A percentile compares a stretch with the other conserved stretches of the same genome.
These are phyloP conservation scores for Hyposoter didymator DNA, from an alignment of 2,888 invertebrate species.

Conservation along the genomic window DNA sequence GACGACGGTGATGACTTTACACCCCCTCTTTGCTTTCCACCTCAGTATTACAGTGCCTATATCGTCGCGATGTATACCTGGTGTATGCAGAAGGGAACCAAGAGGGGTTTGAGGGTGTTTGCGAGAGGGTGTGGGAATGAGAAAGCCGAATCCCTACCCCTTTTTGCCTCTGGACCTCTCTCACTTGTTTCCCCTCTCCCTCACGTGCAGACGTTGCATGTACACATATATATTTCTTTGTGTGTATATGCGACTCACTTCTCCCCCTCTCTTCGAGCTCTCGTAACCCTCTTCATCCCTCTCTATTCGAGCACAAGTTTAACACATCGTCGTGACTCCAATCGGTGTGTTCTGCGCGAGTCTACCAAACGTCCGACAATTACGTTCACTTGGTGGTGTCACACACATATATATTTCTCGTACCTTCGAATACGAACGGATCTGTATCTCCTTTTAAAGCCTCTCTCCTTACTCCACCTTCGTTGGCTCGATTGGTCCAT, in stretches of 20 bases:
- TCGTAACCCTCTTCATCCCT: conserved; percentile 49
- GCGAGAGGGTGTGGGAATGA: conserved; percentile 44
- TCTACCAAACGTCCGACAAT: conserved; percentile 64
- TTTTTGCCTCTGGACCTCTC: conserved; percentile 55
- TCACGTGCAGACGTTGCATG: conserved; percentile 22
- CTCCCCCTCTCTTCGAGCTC: conserved; percentile 49
- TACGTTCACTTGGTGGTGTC: conserved; percentile 64
- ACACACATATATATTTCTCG: conserved; percentile 37
- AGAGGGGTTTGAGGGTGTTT: conserved; percentile 33
- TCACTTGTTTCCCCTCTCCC: conserved; percentile 71
- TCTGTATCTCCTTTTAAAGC: conserved; percentile 50
- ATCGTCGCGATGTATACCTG: conserved; percentile 34
- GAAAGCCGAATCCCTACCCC: conserved; percentile 67
- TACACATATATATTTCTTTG: neutral
- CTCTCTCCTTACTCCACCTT: conserved; percentile 62
- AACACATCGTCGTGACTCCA: conserved; percentile 35
- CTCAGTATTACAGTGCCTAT: conserved; percentile 52
- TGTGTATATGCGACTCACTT: conserved; percentile 20
- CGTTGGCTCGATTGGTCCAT: conserved; percentile 64
- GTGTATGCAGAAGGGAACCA: conserved; percentile 34
- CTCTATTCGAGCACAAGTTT: conserved; percentile 32
- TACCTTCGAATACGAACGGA: conserved; percentile 29
- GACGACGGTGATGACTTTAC: conserved; percentile 59
- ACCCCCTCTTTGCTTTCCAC: conserved; percentile 58
- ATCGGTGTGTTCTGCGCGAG: conserved; percentile 52